Percentiles rank a stretch among this genome's conserved stretches.
These are phyloP conservation scores for Crocuta crocuta DNA, from an alignment of 2,113 vertebrate species.

Conservation along the genomic window DNA sequence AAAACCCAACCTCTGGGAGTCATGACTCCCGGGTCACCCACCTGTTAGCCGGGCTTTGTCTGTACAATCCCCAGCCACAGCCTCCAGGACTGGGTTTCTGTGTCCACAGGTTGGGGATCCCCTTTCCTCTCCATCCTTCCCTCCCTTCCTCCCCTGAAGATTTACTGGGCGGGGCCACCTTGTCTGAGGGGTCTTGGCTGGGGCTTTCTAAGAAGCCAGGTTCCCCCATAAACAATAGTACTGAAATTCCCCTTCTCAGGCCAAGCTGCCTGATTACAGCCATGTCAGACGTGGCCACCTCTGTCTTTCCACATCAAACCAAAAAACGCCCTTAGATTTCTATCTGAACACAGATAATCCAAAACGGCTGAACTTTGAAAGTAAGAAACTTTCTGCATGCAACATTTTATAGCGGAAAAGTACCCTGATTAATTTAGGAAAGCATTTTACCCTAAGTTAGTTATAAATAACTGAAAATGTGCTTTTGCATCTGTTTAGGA, in stretches of 20 bases:
- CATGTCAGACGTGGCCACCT: not conserved
- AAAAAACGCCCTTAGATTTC: not conserved
- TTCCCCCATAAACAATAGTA: not conserved
- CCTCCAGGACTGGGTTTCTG: not conserved
- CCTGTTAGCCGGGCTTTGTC: not conserved
- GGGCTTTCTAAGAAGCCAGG: not conserved
- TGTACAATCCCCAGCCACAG: not conserved
- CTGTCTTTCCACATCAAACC: not conserved
- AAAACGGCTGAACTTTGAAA: constrained; percentile 14
- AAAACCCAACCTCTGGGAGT: not conserved
- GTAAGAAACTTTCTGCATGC: not conserved
- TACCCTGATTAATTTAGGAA: constrained; percentile 48
- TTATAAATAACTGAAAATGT: not conserved
- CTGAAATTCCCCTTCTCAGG: not conserved
- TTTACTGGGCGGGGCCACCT: not conserved
- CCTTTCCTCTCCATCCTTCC: not conserved
- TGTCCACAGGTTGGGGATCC: not conserved
- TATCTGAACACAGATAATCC: not conserved
- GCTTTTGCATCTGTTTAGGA: constrained; percentile 54
- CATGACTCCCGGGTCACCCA: not conserved
- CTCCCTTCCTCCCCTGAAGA: not conserved
- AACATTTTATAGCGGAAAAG: not conserved
- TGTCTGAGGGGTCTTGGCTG: not conserved
- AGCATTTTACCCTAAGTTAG: constrained; percentile 26
- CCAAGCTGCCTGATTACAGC: no score